Evolutionary conservation across 1,140 invertebrate genomes (phyloP).

Genomic region (Diorhabda carinulata): DNA sequence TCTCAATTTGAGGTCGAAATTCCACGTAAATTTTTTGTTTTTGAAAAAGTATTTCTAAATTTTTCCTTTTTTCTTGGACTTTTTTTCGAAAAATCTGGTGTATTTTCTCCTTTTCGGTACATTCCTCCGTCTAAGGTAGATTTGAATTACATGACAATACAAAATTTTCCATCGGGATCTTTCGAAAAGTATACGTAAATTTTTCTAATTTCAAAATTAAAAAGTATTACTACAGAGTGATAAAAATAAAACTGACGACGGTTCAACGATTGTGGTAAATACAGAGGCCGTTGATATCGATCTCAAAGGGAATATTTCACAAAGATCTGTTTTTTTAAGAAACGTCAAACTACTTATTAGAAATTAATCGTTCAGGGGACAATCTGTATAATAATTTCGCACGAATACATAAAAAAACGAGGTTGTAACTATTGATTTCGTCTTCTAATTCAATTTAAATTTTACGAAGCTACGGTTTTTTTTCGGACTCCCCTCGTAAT

Average conservation of each 20-base stretch:
- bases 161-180: neutral
- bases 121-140: too few species aligned
- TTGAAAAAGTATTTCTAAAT: too few species aligned
- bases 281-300: slow-evolving; percentile 29
- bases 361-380: too few species aligned
- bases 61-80: neutral
- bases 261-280: slow-evolving; percentile 19
- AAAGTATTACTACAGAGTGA: slow-evolving; percentile 38
- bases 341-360: too few species aligned
- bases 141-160: too few species aligned
- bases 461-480: neutral
- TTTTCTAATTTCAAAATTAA: slow-evolving; percentile 38
- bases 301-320: slow-evolving; percentile 45
- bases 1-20: too few species aligned
- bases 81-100: neutral
- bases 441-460: neutral
- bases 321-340: slow-evolving; percentile 46
- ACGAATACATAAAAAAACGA: slow-evolving; percentile 29
- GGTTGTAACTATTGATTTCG: slow-evolving; percentile 36
- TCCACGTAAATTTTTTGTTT: too few species aligned
- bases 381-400: slow-evolving; percentile 36
- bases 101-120: neutral
- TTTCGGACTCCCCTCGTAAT: neutral
- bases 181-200: slow-evolving; percentile 19
- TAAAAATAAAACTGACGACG: slow-evolving; percentile 36